A percentile compares a stretch with the other conserved stretches of the same genome.
Evolutionary conservation across 2,113 vertebrate genomes (phyloP).

Genomic region (Oceanodroma tethys): DNA sequence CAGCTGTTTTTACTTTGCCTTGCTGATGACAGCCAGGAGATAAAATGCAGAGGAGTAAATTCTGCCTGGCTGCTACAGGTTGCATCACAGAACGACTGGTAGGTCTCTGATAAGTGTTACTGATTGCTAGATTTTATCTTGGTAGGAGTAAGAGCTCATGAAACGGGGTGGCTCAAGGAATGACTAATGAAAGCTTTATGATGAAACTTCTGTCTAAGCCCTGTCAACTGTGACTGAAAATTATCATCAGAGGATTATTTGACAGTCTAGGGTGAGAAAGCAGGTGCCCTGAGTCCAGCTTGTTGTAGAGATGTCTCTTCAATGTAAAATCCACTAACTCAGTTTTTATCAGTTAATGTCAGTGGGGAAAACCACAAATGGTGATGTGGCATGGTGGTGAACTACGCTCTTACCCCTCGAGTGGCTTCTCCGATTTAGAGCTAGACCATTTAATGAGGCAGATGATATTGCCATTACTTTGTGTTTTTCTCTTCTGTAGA

Average conservation of each 20-base stretch:
- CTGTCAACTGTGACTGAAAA: background rate
- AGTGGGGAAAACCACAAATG: background rate
- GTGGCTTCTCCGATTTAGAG: background rate
- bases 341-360: background rate
- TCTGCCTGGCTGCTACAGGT: background rate
- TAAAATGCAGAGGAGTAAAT: slow-evolving; percentile 17
- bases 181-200: background rate
- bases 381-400: background rate
- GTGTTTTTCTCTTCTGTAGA: background rate
- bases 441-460: background rate
- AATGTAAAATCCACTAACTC: background rate
- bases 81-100: background rate
- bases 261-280: background rate
- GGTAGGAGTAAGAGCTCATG: background rate
- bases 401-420: background rate
- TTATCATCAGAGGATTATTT: background rate
- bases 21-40: slow-evolving; percentile 26
- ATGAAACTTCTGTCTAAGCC: background rate
- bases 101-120: slow-evolving; percentile 5
- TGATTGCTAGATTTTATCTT: slow-evolving; percentile 6
- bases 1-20: slow-evolving; percentile 28
- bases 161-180: background rate
- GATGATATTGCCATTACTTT: background rate
- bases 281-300: background rate
- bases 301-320: background rate